phyloP scores from a whole-genome alignment of 2,888 invertebrate species.

The Protonemura montana region DNA sequence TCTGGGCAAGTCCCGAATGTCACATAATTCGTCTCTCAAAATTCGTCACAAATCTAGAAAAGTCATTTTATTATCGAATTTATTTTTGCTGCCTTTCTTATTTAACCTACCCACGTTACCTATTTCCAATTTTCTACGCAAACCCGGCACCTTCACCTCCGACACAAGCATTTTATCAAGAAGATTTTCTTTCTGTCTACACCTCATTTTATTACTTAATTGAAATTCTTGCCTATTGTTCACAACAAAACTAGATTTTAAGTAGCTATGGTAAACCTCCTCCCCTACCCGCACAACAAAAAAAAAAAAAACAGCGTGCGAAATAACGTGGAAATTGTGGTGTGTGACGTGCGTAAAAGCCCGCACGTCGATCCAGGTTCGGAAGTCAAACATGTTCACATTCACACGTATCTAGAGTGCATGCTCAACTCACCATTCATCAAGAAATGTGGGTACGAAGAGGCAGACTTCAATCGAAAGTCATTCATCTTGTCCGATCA shows the following conservation, averaged over 20 bases:
- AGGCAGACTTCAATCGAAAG: conserved; percentile 31
- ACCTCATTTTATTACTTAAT: neutral
- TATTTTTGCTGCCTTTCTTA: no score
- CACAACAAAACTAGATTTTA: neutral
- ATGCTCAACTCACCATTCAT: conserved; percentile 45
- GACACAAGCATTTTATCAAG: neutral
- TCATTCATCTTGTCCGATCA: conserved; percentile 21
- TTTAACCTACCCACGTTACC: neutral
- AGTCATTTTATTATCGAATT: no score
- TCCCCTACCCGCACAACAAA: neutral
- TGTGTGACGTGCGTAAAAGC: neutral
- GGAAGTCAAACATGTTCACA: conserved; percentile 1
- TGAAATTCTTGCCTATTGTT: neutral
- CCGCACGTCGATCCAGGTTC: neutral
- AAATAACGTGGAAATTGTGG: neutral
- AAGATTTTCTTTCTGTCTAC: neutral
- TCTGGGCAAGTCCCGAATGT: no score
- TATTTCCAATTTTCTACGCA: neutral
- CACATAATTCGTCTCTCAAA: no score
- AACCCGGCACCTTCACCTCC: neutral
- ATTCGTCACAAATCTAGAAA: no score
- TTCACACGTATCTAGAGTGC: neutral
- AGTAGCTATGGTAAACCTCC: neutral
- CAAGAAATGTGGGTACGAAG: conserved; percentile 42
- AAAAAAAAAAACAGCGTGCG: neutral